Percentiles rank a stretch among this genome's conserved stretches.
Conservation (phyloP, 2,113 vertebrate genomes). For the Ciconia boyciana region DNA sequence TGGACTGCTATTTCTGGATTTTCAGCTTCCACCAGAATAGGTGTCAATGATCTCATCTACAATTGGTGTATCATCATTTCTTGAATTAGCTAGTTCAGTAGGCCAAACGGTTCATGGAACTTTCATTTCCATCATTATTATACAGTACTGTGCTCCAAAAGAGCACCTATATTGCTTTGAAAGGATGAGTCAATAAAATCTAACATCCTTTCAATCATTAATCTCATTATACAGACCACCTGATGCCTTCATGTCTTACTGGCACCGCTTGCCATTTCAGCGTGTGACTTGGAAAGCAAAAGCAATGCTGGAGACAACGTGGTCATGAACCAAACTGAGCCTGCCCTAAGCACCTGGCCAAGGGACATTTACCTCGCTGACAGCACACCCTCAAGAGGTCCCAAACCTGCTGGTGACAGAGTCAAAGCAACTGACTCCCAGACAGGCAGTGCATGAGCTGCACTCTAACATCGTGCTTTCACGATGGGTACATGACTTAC, state of each 20-base stretch:
- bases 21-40: not conserved
- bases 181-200: not conserved
- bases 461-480: fast-evolving
- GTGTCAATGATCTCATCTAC: not conserved
- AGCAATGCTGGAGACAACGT: not conserved
- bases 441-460: not conserved
- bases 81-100: not conserved
- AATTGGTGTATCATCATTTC: too few relatives aligned
- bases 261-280: not conserved
- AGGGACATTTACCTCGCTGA: not conserved
- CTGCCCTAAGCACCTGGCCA: not conserved
- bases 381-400: not conserved
- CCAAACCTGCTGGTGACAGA: not conserved
- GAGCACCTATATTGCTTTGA: not conserved
- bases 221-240: not conserved
- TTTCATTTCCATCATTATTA: not conserved
- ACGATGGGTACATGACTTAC: fast-evolving
- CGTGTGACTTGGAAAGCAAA: fast-evolving
- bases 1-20: not conserved
- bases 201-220: not conserved
- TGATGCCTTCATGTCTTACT: fast-evolving
- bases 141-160: not conserved
- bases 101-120: not conserved
- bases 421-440: not conserved
- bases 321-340: not conserved